Base-by-base conservation (phyloP, 2,113 vertebrate genomes). In the Mormyrus lacerda region DNA sequence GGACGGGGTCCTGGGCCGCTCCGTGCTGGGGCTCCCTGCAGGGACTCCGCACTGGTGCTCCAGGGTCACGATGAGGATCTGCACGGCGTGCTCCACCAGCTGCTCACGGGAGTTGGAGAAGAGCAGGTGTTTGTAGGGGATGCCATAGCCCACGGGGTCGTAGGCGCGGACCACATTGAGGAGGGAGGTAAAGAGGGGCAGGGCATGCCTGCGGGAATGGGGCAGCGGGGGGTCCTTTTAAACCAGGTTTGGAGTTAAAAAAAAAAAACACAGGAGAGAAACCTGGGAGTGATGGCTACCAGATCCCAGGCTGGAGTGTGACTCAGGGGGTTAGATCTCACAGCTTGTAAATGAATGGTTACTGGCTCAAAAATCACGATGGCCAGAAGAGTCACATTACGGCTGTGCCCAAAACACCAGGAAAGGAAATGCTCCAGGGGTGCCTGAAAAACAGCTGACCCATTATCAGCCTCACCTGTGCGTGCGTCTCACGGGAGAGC, bases 91-190 rank as follows among this genome's bases (percentile, higher is more conserved):
- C 94, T 99, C 98, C 92, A 99, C 98, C 93, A 99, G 94, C 0
- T 97, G 98, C 93, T 99, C 98, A 0, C 98, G 97, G 93, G 97
- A 98, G 95, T 99, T 98, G 0, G 98, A 97, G 94, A 99, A 99
- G 2, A 99, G 96, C 93, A 99, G 94, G 94, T 99, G 98, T 91
- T 99, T 99, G 95, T 99, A 99, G 1, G 98, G 98, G 91, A 99
- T 98, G 89, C 98, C 98, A 0, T 98, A 99, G 89, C 98, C 98
- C 95, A 99, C 97, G 0, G 98, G 98, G 92, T 99, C 98, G 0
- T 99, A 99, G 90, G 98, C 98, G 90, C 97, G 98, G 91, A 99
- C 97, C 0, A 98, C 94, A 0, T 99, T 99, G 91, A 99, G 95
- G 89, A 99, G 96, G 0, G 98, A 99, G 79, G 98, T 99, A 93